These are phyloP conservation scores for Drosophila guanche DNA, from an alignment of 1,140 invertebrate genomes.

Conservation along the genomic window DNA sequence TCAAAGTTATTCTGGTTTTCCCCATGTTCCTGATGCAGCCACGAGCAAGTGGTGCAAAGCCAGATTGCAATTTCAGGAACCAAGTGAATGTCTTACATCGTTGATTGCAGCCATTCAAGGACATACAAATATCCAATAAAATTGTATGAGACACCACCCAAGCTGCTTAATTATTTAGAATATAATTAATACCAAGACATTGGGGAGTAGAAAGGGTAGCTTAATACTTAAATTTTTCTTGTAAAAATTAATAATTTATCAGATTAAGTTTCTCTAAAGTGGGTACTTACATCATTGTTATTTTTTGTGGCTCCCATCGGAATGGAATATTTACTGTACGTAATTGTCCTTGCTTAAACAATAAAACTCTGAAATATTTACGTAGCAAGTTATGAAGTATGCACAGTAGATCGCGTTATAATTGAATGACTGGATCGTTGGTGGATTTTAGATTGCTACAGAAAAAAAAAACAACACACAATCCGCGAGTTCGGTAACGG, in stretches of 20 bases:
- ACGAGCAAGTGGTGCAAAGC: slow-evolving; percentile 86
- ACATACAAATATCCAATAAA: no score
- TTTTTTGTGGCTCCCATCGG: slow-evolving; percentile 38
- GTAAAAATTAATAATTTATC: slow-evolving; percentile 44
- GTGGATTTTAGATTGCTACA: no score
- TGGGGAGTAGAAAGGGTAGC: no score
- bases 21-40: slow-evolving; percentile 88
- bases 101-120: slow-evolving; percentile 19
- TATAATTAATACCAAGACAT: no score
- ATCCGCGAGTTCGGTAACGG: no score
- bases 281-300: slow-evolving; percentile 46
- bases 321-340: slow-evolving; percentile 9
- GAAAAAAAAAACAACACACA: no score
- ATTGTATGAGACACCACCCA: no score
- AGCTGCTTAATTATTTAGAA: no score
- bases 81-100: slow-evolving; percentile 44
- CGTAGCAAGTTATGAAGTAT: not conserved
- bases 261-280: slow-evolving; percentile 29
- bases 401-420: no score
- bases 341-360: not conserved
- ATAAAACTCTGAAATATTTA: slow-evolving; percentile 3
- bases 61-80: slow-evolving; percentile 59
- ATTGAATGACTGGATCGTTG: no score
- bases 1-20: slow-evolving; percentile 90
- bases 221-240: slow-evolving; percentile 1